A percentile compares a stretch with the other conserved stretches of the same genome.
Evolutionary conservation across 2,888 invertebrate species (phyloP).

Genomic region (Ophion ventricosus): DNA sequence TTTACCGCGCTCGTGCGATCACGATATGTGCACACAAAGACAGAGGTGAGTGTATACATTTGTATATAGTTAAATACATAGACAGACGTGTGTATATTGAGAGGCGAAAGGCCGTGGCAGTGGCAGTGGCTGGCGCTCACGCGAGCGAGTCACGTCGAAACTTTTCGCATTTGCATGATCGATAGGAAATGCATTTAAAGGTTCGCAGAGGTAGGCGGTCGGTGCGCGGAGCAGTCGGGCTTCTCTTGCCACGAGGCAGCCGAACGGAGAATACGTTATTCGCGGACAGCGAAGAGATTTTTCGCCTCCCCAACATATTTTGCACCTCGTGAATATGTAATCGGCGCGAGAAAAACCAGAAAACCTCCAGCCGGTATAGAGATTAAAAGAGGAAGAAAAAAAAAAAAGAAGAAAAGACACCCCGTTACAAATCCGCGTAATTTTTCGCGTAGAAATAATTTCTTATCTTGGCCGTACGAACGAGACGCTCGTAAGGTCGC

Average conservation of each 20-base stretch:
- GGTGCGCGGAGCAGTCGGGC: neutral
- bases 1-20: no score
- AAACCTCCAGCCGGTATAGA: neutral
- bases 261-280: conserved; percentile 41
- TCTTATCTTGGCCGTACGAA: no score
- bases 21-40: conserved; percentile 26
- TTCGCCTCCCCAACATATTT: conserved; percentile 33
- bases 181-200: conserved; percentile 67
- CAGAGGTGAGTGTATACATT: neutral
- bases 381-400: neutral
- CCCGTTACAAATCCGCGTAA: no score
- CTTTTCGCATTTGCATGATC: conserved; percentile 68
- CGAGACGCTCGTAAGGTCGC: no score
- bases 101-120: conserved; percentile 24
- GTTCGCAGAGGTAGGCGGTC: no score
- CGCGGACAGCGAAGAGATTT: conserved; percentile 26
- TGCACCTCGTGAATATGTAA: conserved; percentile 56
- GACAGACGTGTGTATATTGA: neutral
- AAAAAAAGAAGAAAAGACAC: neutral
- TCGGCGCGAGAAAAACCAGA: neutral
- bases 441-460: no score
- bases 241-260: neutral
- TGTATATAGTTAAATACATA: neutral
- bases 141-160: conserved; percentile 56
- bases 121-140: conserved; percentile 26